Conservation (phyloP, 2,888 invertebrate genomes). For the Cantharis rustica region DNA sequence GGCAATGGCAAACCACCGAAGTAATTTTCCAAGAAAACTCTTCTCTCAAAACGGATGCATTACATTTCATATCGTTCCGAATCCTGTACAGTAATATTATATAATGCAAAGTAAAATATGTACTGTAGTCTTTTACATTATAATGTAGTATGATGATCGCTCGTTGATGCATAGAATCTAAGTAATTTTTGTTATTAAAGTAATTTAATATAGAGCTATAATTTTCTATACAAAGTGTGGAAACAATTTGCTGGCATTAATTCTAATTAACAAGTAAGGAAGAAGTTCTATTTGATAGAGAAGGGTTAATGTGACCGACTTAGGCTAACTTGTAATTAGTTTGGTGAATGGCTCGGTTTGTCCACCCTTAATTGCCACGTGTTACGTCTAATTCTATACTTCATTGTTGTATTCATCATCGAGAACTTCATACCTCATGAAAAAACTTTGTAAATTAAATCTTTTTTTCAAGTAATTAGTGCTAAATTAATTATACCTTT, state of each 20-base stretch:
- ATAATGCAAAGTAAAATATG: background rate
- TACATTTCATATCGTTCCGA: too few relatives aligned
- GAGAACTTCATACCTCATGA: background rate
- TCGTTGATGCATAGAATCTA: background rate
- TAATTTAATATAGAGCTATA: background rate
- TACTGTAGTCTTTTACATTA: background rate
- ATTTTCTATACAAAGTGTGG: conserved; percentile 6
- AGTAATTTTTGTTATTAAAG: background rate
- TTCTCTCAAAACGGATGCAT: too few relatives aligned
- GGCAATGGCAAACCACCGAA: too few relatives aligned
- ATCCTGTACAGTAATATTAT: too few relatives aligned
- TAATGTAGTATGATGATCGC: background rate
- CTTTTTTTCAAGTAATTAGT: background rate
- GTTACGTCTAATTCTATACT: conserved; percentile 17
- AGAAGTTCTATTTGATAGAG: conserved; percentile 21
- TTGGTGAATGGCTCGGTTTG: conserved; percentile 27
- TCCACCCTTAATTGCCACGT: conserved; percentile 29
- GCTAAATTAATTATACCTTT: background rate
- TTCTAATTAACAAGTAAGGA: conserved; percentile 24
- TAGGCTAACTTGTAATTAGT: conserved; percentile 30
- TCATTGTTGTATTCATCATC: conserved; percentile 4
- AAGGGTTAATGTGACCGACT: conserved; percentile 29
- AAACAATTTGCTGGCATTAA: conserved; percentile 20
- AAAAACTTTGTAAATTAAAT: background rate
- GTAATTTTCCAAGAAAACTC: too few relatives aligned